These are phyloP conservation scores for Nannoperca obscura DNA, from an alignment of 2,797 vertebrate species.

Conservation along the genomic window DNA sequence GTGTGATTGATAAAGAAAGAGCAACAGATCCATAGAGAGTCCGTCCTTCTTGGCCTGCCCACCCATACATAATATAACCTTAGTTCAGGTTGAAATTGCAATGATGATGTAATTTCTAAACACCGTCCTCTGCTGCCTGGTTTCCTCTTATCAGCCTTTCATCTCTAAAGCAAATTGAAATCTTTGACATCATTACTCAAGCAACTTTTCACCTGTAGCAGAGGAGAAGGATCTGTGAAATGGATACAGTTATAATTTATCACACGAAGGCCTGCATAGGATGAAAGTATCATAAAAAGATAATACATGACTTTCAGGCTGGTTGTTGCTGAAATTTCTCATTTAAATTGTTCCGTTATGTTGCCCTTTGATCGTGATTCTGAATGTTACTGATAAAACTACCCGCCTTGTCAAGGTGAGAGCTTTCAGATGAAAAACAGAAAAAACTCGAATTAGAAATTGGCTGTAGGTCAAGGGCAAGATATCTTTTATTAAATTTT, in stretches of 20 bases:
- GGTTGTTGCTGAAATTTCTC: conserved; percentile 8
- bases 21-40: conserved; percentile 23
- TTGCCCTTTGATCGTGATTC: not conserved
- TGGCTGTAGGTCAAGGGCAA: not conserved
- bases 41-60: conserved; percentile 32
- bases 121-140: not conserved
- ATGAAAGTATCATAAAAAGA: not conserved
- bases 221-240: conserved; percentile 16
- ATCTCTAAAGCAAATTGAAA: conserved; percentile 44
- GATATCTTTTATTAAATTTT: not conserved
- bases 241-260: conserved; percentile 24
- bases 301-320: not conserved
- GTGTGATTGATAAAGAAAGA: conserved; percentile 7
- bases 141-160: conserved; percentile 31
- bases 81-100: conserved; percentile 39
- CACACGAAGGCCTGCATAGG: conserved; percentile 13
- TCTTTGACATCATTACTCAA: conserved; percentile 36
- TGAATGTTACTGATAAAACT: not conserved
- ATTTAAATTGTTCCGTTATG: conserved; percentile 12
- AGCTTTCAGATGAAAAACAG: not conserved
- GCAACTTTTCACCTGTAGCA: conserved; percentile 34
- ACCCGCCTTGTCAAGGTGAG: not conserved
- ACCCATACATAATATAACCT: conserved; percentile 12
- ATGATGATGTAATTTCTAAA: conserved; percentile 50
- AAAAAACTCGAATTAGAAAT: not conserved